phyloP scores from a whole-genome alignment of 1,140 invertebrate genomes.

The Prorops nasuta region DNA sequence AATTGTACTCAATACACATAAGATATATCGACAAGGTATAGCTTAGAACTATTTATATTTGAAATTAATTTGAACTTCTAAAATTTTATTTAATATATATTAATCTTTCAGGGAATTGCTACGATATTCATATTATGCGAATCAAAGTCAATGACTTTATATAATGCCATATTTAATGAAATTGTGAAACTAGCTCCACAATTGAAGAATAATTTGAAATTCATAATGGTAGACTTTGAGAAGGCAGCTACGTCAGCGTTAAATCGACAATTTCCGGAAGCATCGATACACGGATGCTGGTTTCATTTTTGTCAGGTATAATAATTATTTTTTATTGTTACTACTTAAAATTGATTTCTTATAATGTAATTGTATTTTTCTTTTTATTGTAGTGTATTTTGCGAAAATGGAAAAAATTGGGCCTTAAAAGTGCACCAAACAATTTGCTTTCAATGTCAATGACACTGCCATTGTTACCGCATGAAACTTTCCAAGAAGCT shows the following conservation, averaged over 20 bases:
- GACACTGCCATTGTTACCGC: conserved; percentile 1
- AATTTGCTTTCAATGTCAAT: conserved; percentile 5
- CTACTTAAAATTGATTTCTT: neutral
- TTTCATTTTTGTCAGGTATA: conserved; percentile 12
- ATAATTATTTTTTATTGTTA: neutral
- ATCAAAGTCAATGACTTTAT: neutral
- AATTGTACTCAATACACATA: neutral
- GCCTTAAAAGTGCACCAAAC: neutral
- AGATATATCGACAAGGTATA: neutral
- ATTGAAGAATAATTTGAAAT: conserved; percentile 4
- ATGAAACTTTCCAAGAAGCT: neutral
- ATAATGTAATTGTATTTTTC: neutral
- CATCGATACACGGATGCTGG: conserved; percentile 9
- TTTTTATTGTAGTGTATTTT: neutral
- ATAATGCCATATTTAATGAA: neutral
- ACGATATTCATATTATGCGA: neutral
- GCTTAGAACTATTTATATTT: neutral
- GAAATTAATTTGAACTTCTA: neutral
- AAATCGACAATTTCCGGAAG: conserved; percentile 4
- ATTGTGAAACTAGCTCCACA: neutral
- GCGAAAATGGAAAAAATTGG: conserved; percentile 1
- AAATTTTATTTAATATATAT: neutral
- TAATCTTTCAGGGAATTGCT: conserved; percentile 1
- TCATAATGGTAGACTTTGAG: conserved; percentile 13
- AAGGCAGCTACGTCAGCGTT: conserved; percentile 5